A percentile compares a stretch with the other conserved stretches of the same genome.
Conservation (phyloP, 2,113 vertebrate genomes). For the Atherinomorus stipes region DNA sequence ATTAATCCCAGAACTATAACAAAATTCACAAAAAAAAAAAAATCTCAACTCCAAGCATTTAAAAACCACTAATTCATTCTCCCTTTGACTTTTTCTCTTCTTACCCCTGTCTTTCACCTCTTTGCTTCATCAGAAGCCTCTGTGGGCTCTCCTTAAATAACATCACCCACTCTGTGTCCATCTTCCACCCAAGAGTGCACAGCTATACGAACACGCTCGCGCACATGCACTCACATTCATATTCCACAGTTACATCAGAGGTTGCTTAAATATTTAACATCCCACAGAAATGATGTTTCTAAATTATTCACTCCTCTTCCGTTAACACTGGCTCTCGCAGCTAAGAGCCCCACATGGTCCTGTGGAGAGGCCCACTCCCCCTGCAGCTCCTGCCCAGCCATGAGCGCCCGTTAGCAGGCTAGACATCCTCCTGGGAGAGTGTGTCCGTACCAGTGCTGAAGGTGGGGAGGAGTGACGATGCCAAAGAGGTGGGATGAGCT, state of each 20-base stretch:
- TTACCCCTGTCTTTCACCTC: conserved; percentile 26
- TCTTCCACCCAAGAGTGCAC: conserved; percentile 50
- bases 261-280: conserved; percentile 75
- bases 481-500: conserved; percentile 69
- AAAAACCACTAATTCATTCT: conserved; percentile 10
- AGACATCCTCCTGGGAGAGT: conserved; percentile 63
- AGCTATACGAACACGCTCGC: conserved; percentile 24
- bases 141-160: conserved; percentile 63
- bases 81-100: conserved; percentile 18
- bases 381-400: conserved; percentile 63
- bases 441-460: conserved; percentile 53
- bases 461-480: conserved; percentile 55
- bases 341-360: conserved; percentile 77
- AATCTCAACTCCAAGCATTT: conserved; percentile 23
- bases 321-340: conserved; percentile 54
- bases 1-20: conserved; percentile 1
- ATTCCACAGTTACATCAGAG: conserved; percentile 74
- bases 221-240: conserved; percentile 46
- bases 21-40: conserved; percentile 11
- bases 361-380: conserved; percentile 57
- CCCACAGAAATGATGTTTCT: conserved; percentile 72
- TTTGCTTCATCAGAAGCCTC: conserved; percentile 21
- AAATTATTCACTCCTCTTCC: conserved; percentile 77
- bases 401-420: conserved; percentile 66
- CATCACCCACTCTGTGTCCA: conserved; percentile 64